Evolutionary conservation across 2,797 vertebrate species (phyloP), one percentile per base, ranked within the genome.

Genomic region (Champsocephalus esox): DNA sequence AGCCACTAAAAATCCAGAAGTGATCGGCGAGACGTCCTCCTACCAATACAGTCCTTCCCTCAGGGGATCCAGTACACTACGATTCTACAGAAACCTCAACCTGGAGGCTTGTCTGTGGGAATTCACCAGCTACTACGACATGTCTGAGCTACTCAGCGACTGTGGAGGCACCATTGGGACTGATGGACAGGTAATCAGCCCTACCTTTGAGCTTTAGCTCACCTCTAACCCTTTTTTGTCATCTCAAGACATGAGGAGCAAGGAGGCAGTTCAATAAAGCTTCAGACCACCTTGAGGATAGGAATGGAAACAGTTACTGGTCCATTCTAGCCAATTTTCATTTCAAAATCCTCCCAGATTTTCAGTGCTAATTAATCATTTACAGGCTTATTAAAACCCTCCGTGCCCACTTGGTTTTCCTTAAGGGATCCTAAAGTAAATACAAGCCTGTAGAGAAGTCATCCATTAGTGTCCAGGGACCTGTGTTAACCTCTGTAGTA

Each of bases 101-200:
- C 87, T 99, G 66, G 98, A 99, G 80, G 98, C 98, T 28, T 99
- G 98, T 74, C 72, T 98, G 48, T 99, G 98, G 98, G 96, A 98
- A 83, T 99, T 99, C 73, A 95, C 86, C 57, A 97, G 95, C 93
- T 98, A 97, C 89, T 99, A 98, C 17, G 97, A 98, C 92, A 97
- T 99, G 97, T 98, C 98, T 0, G 98, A 99, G 86, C 96, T 99
- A 24, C 96, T 99, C 52, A 95, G 94, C 0, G 96, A 98, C 80
- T 99, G 98, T 11, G 98, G 98, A 46, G 98, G 98, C 61, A 95
- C 92, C 81, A 96, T 99, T 10, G 96, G 97, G 3, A 99, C 98
- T 9, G 97, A 99, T 48, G 98, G 98, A 70, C 98, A 99, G 97
- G 98, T 99, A 65, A 85, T 81, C n/a, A 52, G 51, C 46, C 90